A percentile compares a stretch with the other conserved stretches of the same genome.
Evolutionary conservation across 2,797 vertebrate species (phyloP).

Genomic region (Benthosema pterotum): DNA sequence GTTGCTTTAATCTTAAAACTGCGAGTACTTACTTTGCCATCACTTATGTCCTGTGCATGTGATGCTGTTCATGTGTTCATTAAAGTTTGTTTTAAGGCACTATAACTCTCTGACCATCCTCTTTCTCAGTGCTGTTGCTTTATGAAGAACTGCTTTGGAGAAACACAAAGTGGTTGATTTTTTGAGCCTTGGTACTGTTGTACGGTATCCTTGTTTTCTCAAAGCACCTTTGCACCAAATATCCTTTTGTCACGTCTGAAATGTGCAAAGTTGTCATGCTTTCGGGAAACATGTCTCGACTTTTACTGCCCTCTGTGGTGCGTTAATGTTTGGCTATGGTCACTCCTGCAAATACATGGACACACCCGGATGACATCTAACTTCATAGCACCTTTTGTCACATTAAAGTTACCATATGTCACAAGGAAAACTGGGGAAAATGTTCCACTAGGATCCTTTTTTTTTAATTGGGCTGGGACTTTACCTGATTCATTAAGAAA

Average conservation of each 20-base stretch:
- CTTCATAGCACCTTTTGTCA: too few species aligned
- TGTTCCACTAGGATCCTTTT: too few species aligned
- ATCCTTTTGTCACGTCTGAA: neutral
- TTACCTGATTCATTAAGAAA: too few species aligned
- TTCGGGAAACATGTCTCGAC: neutral
- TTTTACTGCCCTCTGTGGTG: neutral
- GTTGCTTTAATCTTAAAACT: constrained; percentile 8
- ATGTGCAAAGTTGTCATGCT: constrained; percentile 2
- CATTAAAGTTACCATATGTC: too few species aligned
- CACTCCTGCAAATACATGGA: too few species aligned
- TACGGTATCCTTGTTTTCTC: neutral
- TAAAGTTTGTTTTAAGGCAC: constrained; percentile 44
- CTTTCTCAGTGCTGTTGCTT: constrained; percentile 9
- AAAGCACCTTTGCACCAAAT: neutral
- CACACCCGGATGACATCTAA: too few species aligned
- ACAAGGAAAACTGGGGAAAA: too few species aligned
- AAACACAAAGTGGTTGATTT: constrained; percentile 7
- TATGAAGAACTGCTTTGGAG: constrained; percentile 1
- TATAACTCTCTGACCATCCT: constrained; percentile 28
- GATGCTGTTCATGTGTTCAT: constrained; percentile 47
- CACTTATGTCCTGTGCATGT: constrained; percentile 62
- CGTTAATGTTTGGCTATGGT: too few species aligned
- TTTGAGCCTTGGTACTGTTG: neutral
- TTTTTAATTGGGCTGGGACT: too few species aligned
- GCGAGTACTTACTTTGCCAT: constrained; percentile 23